phyloP scores from a whole-genome alignment of 23 tunicate species.

The Ascidia mentula region DNA sequence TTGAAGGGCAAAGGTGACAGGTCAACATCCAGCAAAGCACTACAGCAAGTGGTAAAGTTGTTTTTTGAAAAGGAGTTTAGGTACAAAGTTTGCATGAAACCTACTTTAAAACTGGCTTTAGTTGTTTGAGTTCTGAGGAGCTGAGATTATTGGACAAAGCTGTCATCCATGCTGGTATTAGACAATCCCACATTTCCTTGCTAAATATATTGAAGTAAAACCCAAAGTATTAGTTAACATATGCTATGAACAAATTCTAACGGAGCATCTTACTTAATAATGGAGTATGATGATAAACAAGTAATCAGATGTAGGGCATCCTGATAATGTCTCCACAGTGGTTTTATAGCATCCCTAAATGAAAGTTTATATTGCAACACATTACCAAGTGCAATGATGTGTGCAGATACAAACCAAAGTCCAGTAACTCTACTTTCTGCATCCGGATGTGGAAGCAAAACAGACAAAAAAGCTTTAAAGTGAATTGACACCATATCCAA shows the following conservation, averaged over 20 bases:
- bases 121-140: conserved; percentile 9
- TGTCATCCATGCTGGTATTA: conserved; percentile 75
- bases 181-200: conserved; percentile 53
- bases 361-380: no score
- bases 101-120: conserved; percentile 22
- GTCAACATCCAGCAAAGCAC: conserved; percentile 53
- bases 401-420: conserved; percentile 40
- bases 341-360: conserved; percentile 72
- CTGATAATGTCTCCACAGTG: conserved; percentile 68
- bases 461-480: conserved; percentile 26
- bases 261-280: conserved; percentile 27
- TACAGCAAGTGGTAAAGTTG: no score
- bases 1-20: conserved; percentile 64
- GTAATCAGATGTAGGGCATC: conserved; percentile 42
- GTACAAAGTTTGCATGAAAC: no score
- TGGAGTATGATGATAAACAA: conserved; percentile 64
- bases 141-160: conserved; percentile 31
- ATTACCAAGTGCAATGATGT: no score
- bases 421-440: conserved; percentile 35
- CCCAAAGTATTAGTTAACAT: no score
- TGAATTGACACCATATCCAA: conserved; percentile 27
- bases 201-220: no score
- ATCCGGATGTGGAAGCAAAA: conserved; percentile 42
- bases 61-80: no score
- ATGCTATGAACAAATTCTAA: neutral